Evolutionary conservation across 1,140 invertebrate genomes (phyloP), one percentile per base, ranked within the genome.

Genomic region (Daktulosphaira vitifoliae): DNA sequence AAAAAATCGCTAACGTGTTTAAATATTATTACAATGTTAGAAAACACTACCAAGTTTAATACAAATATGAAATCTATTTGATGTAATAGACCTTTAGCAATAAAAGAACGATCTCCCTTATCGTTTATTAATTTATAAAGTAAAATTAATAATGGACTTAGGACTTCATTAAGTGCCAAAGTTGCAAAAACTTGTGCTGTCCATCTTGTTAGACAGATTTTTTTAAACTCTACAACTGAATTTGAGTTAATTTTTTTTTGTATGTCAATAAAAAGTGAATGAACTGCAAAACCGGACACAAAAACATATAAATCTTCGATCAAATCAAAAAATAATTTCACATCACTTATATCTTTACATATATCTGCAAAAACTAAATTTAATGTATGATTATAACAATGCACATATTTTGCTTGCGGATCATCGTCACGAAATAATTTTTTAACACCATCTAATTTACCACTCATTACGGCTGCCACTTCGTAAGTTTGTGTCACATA

Each of bases 261-360:
- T 11, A 52, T 52, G 29, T 52, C 50, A 52, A 52, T 2, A 52
- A 52, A 52, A 37, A 37, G 16, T 18, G 26, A 37, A 52, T 37
- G 26, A 52, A 52, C 23, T 52, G 50, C 50, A n/a, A 18, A 52
- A 52, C 50, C 50, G 18, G 29, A 33, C 3, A 52, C 50, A 52
- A 52, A 52, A 33, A 52, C 25, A 52, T 52, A 52, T 52, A 52
- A 18, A 37, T 37, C 48, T 62, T 62, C 39, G 8, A 62, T 25
- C 33, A 62, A 39, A 42, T 62, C 39, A 62, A 62, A 62, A 62
- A 62, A 62, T 42, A 42, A 26, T 62, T 62, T 62, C 15, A 62
- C 54, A 46, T 44, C n/a, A 42, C n/a, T 23, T 15, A 62, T 42
- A 62, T 62, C 16, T 56, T 62, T 26, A 44, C 54, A 62, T 39